A percentile compares a stretch with the other conserved stretches of the same genome.
Conservation (phyloP, 2,797 vertebrate species). For the Euphonia xanthogaster region DNA sequence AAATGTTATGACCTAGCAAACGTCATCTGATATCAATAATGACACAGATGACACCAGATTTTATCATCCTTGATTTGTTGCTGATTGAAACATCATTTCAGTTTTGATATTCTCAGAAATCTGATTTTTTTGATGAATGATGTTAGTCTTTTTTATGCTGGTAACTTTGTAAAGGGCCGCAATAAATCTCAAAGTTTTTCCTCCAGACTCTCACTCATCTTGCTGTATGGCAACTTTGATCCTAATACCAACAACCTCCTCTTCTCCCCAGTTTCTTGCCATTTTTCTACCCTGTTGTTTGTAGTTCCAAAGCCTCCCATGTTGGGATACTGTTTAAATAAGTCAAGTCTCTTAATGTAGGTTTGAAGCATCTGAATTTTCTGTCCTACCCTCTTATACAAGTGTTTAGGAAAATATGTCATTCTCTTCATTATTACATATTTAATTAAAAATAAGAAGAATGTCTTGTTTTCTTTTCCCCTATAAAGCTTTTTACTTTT, state of each 20-base stretch:
- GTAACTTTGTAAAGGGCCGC: background rate
- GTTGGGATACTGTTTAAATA: background rate
- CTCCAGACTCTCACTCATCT: background rate
- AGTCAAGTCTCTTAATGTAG: background rate
- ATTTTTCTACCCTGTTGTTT: background rate
- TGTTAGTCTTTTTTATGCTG: background rate
- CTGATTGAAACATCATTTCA: background rate
- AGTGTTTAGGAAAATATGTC: background rate
- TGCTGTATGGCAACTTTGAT: background rate
- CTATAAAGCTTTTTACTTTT: background rate
- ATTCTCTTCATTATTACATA: background rate
- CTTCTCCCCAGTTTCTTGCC: background rate
- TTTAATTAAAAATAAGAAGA: background rate
- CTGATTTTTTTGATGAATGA: background rate
- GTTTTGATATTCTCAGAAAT: background rate
- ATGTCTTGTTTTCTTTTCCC: background rate
- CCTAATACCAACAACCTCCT: background rate
- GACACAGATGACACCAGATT: background rate
- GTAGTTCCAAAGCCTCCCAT: background rate
- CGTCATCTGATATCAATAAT: background rate
- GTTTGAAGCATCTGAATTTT: background rate
- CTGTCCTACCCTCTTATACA: background rate
- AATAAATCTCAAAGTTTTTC: background rate
- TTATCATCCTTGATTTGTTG: background rate
- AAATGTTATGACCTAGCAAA: background rate